Percentiles rank a stretch among this genome's conserved stretches.
Evolutionary conservation across 2,113 vertebrate species (phyloP).

Genomic region (Aleadryas rufinucha): DNA sequence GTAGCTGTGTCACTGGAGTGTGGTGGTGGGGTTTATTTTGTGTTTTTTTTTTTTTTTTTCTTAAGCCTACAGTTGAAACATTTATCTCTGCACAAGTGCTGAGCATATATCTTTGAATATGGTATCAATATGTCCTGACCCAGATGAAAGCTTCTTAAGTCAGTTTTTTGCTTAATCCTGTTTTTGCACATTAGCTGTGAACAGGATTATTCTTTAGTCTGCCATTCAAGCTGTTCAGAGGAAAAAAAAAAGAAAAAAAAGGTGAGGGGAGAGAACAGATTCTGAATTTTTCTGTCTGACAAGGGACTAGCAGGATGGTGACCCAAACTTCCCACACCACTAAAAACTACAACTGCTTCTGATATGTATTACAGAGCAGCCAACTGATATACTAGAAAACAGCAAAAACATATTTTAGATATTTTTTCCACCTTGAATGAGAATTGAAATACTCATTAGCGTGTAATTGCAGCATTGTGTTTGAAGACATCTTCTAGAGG

Average conservation of each 20-base stretch:
- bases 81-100: slow-evolving; percentile 52
- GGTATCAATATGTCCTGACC: slow-evolving; percentile 51
- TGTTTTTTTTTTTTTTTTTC: not conserved
- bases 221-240: slow-evolving; percentile 66
- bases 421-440: not conserved
- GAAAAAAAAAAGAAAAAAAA: not conserved
- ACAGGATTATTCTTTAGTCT: slow-evolving; percentile 71
- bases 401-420: not conserved
- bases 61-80: slow-evolving; percentile 38
- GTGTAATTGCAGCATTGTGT: not conserved
- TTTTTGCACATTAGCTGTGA: slow-evolving; percentile 72
- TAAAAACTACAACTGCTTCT: not conserved
- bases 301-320: slow-evolving; percentile 2
- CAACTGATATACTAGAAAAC: not conserved
- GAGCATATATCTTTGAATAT: slow-evolving; percentile 64
- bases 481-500: not conserved
- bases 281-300: slow-evolving; percentile 46
- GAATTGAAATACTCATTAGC: not conserved
- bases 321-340: slow-evolving; percentile 14
- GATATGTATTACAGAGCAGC: not conserved
- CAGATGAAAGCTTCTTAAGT: slow-evolving; percentile 71
- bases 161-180: slow-evolving; percentile 66
- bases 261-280: slow-evolving; percentile 26
- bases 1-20: slow-evolving; percentile 1
- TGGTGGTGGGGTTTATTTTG: not conserved